phyloP scores from a whole-genome alignment of 53 echinoderm and acorn worm genomes.

The Actinopyga echinites region DNA sequence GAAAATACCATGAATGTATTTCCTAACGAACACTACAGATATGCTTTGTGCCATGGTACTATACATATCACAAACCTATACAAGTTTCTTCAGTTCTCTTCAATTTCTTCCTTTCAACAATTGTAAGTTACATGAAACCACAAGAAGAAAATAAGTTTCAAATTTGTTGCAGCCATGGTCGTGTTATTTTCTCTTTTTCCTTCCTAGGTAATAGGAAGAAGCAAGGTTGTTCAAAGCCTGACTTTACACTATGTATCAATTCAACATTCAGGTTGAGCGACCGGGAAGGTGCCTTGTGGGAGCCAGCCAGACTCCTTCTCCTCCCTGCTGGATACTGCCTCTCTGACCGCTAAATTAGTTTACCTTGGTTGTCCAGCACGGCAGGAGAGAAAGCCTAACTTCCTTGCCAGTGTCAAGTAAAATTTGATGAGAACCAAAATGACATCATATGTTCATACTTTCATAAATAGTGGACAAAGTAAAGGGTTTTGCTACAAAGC shows the following conservation, averaged over 20 bases:
- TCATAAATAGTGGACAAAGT: constrained; percentile 1
- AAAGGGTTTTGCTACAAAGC: constrained; percentile 11
- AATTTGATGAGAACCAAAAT: constrained; percentile 34
- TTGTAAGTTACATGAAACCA: too few relatives aligned
- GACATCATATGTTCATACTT: neutral
- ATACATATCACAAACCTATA: too few relatives aligned
- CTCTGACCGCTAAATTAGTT: constrained; percentile 45
- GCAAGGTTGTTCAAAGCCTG: constrained; percentile 1
- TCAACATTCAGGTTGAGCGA: neutral
- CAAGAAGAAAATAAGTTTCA: too few relatives aligned
- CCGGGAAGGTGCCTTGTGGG: constrained; percentile 41
- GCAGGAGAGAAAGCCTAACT: constrained; percentile 26
- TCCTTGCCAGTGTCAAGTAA: constrained; percentile 36
- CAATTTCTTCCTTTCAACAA: too few relatives aligned
- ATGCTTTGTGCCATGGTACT: too few relatives aligned
- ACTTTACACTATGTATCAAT: neutral
- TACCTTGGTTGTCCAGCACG: constrained; percentile 32
- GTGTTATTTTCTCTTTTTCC: neutral
- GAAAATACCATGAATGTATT: too few relatives aligned
- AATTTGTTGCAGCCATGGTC: too few relatives aligned
- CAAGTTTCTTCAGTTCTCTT: too few relatives aligned
- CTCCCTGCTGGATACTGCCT: constrained; percentile 5
- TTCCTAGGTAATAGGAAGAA: neutral
- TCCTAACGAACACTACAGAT: too few relatives aligned
- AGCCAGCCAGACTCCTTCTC: constrained; percentile 10